Evolutionary conservation across 2,113 vertebrate species (phyloP), one percentile per base, ranked within the genome.

Genomic region (Mionectes macconnelli): DNA sequence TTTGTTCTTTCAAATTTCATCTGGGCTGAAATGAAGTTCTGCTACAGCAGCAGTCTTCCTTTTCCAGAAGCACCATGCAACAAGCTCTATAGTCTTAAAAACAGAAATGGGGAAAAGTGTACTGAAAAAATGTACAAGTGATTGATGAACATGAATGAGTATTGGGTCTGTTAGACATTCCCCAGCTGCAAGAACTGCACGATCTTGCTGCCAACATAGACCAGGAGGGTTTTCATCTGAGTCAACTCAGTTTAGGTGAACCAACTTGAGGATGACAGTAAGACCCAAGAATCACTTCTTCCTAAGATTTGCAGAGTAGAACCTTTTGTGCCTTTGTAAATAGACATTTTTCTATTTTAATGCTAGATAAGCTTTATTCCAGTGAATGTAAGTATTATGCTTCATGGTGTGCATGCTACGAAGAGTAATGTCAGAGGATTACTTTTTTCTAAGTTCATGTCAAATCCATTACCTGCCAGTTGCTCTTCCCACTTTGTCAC

Each of bases 371-470:
- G 3, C 28, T 79, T 92, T 84, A 52, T 89, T 83, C 19, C 33
- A 73, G 6, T 83, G 19, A 82, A 60, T 56, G 47, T 17, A 49
- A 57, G 8, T 64, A 23, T 31, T 88, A 1, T 5, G 9, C 20
- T 62, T 18, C 31, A 62, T 47, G 40, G 8, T 7, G 5, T 31
- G 40, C 3, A 1, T 63, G 55, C 39, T 56, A 12, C 21, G 70
- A 62, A 59, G 28, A 64, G 33, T 33, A 64, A 79, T 28, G 24
- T 13, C 68, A 35, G 59, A 64, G 39, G 72, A 73, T 91, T 85
- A 50, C 40, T 87, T 53, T 42, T 82, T 89, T 79, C 87, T 70
- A 96, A 94, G 53, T 24, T n/a, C 70, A 78, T 91, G 86, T 64
- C 64, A 53, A 93, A 89, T 69, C 81, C 72, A 53, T 93, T 85